Evolutionary conservation across 2,113 vertebrate genomes (phyloP).

Genomic region (Macrotus californicus): DNA sequence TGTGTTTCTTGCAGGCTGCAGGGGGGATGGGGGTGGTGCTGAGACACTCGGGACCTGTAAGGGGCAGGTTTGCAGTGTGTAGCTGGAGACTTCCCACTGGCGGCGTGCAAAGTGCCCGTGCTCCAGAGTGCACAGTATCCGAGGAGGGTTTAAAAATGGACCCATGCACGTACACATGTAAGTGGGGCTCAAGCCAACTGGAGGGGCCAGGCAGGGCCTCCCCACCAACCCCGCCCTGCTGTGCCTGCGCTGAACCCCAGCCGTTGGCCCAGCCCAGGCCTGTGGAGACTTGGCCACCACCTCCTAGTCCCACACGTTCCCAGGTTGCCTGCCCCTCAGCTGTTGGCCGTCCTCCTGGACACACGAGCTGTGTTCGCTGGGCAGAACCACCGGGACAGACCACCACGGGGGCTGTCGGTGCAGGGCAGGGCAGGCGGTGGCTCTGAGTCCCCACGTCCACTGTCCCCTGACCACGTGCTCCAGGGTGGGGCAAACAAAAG

Average conservation of each 20-base stretch:
- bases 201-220: fast-evolving
- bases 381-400: not conserved
- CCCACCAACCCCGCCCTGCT: fast-evolving
- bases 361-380: not conserved
- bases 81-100: not conserved
- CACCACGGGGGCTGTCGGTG: not conserved
- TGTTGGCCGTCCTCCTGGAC: not conserved
- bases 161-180: not conserved
- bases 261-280: not conserved
- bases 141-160: constrained; percentile 16
- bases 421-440: not conserved
- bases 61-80: not conserved
- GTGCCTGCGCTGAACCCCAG: fast-evolving
- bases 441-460: not conserved
- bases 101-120: not conserved
- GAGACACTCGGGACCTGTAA: fast-evolving
- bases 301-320: fast-evolving
- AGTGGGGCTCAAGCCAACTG: fast-evolving
- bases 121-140: not conserved
- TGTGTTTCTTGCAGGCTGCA: not conserved
- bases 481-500: not conserved
- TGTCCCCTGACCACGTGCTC: not conserved
- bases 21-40: too few species aligned
- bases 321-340: fast-evolving
- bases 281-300: fast-evolving